These are phyloP conservation scores for Oncorhynchus keta DNA, from an alignment of 2,113 vertebrate species.

Conservation along the genomic window DNA sequence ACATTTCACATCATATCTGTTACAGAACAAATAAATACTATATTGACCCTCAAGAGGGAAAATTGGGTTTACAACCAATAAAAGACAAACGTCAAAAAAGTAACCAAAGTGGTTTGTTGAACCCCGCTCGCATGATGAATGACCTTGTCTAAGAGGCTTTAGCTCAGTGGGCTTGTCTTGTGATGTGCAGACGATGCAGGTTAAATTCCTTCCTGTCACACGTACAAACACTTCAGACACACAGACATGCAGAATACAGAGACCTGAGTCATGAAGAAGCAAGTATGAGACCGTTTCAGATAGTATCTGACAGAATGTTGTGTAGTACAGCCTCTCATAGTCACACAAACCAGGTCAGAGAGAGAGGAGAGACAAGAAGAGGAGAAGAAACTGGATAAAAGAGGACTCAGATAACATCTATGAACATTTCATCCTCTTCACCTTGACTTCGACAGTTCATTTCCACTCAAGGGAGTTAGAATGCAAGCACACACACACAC, in stretches of 20 bases:
- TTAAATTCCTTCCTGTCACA: neutral
- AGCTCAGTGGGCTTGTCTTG: too few relatives aligned
- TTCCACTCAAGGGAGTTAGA: too few relatives aligned
- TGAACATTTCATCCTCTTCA: too few relatives aligned
- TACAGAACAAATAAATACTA: neutral
- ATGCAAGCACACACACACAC: neutral
- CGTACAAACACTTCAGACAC: neutral
- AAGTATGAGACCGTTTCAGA: conserved; percentile 10
- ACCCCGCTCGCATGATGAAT: too few relatives aligned
- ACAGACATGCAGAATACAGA: neutral
- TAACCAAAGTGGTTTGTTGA: too few relatives aligned
- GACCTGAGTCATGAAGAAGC: neutral
- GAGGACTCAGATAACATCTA: too few relatives aligned
- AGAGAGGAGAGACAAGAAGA: neutral
- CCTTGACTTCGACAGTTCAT: too few relatives aligned
- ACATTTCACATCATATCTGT: neutral
- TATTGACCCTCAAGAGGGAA: too few relatives aligned
- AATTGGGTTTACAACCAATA: neutral
- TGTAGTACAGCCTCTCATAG: conserved; percentile 20
- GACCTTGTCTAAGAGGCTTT: neutral
- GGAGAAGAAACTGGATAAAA: neutral
- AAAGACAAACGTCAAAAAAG: neutral
- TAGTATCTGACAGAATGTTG: conserved; percentile 24
- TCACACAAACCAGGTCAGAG: conserved; percentile 35
- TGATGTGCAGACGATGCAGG: too few relatives aligned